Conservation (phyloP, 2,888 invertebrate genomes). For the Drosophila paramelanica region DNA sequence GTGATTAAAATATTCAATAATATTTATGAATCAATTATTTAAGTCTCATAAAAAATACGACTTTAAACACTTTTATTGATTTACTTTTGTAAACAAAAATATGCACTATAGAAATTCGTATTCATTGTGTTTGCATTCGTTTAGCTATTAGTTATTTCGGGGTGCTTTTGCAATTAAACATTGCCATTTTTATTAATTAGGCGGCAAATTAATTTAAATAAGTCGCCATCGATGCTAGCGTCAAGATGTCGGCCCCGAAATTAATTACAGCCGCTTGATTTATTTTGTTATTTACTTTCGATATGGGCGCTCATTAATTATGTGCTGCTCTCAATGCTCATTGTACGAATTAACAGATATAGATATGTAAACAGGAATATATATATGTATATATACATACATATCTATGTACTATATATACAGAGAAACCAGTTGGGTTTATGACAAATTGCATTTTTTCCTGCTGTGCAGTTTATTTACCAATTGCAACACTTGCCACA, state of each 20-base stretch:
- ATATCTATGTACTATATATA: slow-evolving; percentile 1
- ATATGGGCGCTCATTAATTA: slow-evolving; percentile 50
- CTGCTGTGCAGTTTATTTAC: slow-evolving; percentile 15
- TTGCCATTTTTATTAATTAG: slow-evolving; percentile 41
- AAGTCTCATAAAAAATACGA: too few species aligned
- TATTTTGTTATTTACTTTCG: slow-evolving; percentile 47
- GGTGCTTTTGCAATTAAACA: slow-evolving; percentile 8
- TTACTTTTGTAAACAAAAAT: too few species aligned
- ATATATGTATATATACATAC: neutral
- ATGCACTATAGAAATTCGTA: too few species aligned
- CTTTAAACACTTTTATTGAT: too few species aligned
- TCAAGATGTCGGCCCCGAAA: slow-evolving; percentile 49
- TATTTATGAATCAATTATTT: too few species aligned
- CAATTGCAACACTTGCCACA: slow-evolving; percentile 5
- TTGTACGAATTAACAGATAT: slow-evolving; percentile 25
- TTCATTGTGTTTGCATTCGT: neutral
- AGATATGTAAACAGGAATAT: neutral
- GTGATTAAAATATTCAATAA: too few species aligned
- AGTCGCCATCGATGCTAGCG: slow-evolving; percentile 38
- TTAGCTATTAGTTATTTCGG: slow-evolving; percentile 1
- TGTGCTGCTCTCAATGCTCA: slow-evolving; percentile 26
- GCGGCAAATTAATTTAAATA: slow-evolving; percentile 55
- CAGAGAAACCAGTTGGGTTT: slow-evolving; percentile 14
- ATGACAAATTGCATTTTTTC: slow-evolving; percentile 46
- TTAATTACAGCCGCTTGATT: slow-evolving; percentile 52